A percentile compares a stretch with the other conserved stretches of the same genome.
Conservation (phyloP, 2,888 invertebrate genomes). For the Plebejus melissa region DNA sequence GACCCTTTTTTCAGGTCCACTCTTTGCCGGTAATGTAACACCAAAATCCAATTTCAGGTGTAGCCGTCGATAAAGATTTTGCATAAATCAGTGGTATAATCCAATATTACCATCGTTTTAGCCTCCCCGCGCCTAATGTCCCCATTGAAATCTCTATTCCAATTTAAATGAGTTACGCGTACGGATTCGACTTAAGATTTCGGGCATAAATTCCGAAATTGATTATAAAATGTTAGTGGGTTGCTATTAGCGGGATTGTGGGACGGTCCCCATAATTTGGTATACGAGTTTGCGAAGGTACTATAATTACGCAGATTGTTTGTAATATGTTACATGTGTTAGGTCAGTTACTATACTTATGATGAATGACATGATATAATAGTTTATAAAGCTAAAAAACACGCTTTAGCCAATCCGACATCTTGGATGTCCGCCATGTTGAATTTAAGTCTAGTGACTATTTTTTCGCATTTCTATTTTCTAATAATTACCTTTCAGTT, state of each 20-base stretch:
- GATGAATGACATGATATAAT: no score
- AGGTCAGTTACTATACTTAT: no score
- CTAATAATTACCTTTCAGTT: no score
- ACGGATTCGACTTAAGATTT: constrained; percentile 54
- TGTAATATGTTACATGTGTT: no score
- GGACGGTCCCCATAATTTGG: not conserved
- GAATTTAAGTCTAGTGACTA: no score
- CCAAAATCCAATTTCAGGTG: constrained; percentile 72
- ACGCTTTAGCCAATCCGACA: no score
- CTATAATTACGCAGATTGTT: not conserved
- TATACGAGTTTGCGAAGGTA: not conserved
- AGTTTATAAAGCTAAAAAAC: no score
- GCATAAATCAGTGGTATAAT: constrained; percentile 77
- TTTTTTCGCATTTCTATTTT: no score
- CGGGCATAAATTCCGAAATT: constrained; percentile 68
- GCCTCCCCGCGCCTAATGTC: constrained; percentile 64
- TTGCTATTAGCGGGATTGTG: constrained; percentile 52
- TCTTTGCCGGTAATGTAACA: constrained; percentile 53
- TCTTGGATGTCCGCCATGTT: no score
- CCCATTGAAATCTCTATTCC: constrained; percentile 73
- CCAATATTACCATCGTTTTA: constrained; percentile 72
- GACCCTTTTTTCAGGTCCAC: constrained; percentile 30
- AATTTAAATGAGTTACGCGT: constrained; percentile 76
- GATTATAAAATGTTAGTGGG: constrained; percentile 71
- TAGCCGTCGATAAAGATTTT: constrained; percentile 71